Conservation (phyloP, 1,140 invertebrate species). For the Listronotus bonariensis region DNA sequence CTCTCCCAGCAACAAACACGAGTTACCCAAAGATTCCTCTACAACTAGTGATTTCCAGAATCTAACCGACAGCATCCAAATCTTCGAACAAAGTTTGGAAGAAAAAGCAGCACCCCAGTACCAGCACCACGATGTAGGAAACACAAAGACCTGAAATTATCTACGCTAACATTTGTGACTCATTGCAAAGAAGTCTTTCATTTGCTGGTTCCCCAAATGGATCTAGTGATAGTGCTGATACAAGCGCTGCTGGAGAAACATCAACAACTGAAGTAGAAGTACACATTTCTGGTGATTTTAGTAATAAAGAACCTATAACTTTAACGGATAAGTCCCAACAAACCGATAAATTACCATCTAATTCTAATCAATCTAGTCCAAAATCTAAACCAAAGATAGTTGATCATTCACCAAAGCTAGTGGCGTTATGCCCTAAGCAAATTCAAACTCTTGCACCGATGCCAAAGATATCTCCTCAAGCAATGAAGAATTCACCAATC, state of each 20-base stretch:
- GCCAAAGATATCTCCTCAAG: slow-evolving; percentile 33
- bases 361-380: neutral
- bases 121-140: slow-evolving; percentile 52
- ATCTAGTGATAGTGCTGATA: slow-evolving; percentile 40
- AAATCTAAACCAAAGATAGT: slow-evolving; percentile 20
- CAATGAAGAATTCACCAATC: slow-evolving; percentile 45
- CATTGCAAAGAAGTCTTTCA: slow-evolving; percentile 14
- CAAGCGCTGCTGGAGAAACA: slow-evolving; percentile 23
- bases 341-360: neutral
- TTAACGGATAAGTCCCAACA: neutral
- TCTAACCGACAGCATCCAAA: slow-evolving; percentile 52
- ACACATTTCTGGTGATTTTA: slow-evolving; percentile 29
- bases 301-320: slow-evolving; percentile 3
- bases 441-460: slow-evolving; percentile 3
- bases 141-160: slow-evolving; percentile 45
- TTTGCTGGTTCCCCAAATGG: slow-evolving; percentile 26
- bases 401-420: slow-evolving; percentile 35
- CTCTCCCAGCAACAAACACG: slow-evolving; percentile 3
- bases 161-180: slow-evolving; percentile 46
- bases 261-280: slow-evolving; percentile 44
- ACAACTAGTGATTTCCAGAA: slow-evolving; percentile 39
- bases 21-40: neutral
- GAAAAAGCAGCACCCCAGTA: slow-evolving; percentile 39
- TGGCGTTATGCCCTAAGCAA: slow-evolving; percentile 39
- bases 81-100: slow-evolving; percentile 46